phyloP scores from a whole-genome alignment of 2,888 invertebrate species.

The Silvanus unidentatus region DNA sequence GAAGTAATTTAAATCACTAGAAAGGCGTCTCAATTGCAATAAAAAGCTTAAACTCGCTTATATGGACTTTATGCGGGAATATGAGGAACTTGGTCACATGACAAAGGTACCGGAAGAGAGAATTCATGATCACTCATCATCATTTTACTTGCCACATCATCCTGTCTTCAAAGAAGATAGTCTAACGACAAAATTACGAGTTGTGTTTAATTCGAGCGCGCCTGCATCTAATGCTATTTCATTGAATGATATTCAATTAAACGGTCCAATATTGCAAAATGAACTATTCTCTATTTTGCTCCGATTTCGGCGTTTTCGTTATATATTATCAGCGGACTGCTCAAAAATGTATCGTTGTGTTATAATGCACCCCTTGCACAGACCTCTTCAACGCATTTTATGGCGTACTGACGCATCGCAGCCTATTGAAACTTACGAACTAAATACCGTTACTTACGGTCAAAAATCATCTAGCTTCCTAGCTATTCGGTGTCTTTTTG shows the following conservation, averaged over 20 bases:
- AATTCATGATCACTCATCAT: not conserved
- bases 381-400: slow-evolving; percentile 8
- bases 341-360: slow-evolving; percentile 12
- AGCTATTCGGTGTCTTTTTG: slow-evolving; percentile 9
- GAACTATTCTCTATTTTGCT: slow-evolving; percentile 13
- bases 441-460: slow-evolving; percentile 12
- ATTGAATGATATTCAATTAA: slow-evolving; percentile 14
- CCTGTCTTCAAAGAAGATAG: slow-evolving; percentile 13
- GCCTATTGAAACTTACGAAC: slow-evolving; percentile 3
- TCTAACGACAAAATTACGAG: slow-evolving; percentile 15
- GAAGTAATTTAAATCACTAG: slow-evolving; percentile 11
- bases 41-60: slow-evolving; percentile 6
- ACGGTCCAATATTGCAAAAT: slow-evolving; percentile 15
- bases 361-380: slow-evolving; percentile 1
- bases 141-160: slow-evolving; percentile 18
- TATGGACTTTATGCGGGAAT: slow-evolving; percentile 12
- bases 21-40: slow-evolving; percentile 12
- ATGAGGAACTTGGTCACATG: slow-evolving; percentile 13
- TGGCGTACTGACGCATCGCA: slow-evolving; percentile 3
- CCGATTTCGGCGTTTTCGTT: slow-evolving; percentile 6
- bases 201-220: slow-evolving; percentile 16
- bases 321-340: slow-evolving; percentile 8
- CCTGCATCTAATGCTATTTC: slow-evolving; percentile 12
- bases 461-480: slow-evolving; percentile 5
- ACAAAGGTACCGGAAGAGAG: slow-evolving; percentile 4